Base-by-base conservation (phyloP, 2,888 invertebrate species). In the Tyria jacobaeae region DNA sequence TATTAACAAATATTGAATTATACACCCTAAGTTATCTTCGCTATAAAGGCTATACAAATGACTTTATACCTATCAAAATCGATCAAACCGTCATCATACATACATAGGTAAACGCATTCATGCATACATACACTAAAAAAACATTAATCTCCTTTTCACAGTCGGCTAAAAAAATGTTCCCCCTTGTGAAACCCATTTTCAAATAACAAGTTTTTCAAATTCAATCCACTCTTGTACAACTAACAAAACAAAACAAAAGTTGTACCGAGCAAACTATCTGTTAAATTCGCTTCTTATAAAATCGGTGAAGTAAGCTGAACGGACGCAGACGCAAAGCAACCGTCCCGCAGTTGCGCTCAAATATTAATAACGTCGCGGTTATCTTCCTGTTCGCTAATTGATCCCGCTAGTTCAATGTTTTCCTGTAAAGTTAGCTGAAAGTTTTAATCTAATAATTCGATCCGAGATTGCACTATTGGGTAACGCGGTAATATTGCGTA, bases 311-410 rank as follows among this genome's bases (percentile, higher is more conserved):
- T 31, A 31, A 34, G 51, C 56, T 41, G 14, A 41, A 14, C 52
- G 57, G 25, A 56, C 64, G 73, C 60, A 49, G 35, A 34, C 51
- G 47, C 52, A 25, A 49, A 60, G 70, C 63, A 27, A 3, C 50
- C 60, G 59, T 60, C 3, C 48, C 59, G 41, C 37, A 17, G 9
- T 50, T 24, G 61, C 67, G 61, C 73, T 78, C 75, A 73, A 79
- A 81, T 81, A 85, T 82, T 84, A 84, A 85, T 84, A 80, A 74
- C 74, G 68, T 44, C 67, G 78, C 71, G 78, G 79, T 80, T 79
- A 85, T 82, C 82, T 82, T 81, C n/a, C 82, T 75, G 69, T 67
- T 64, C 72, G 73, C 76, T 82, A 78, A 84, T 84, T 83, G 83
- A 83, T 83, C 76, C 68, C 81, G 73, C 77, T 78, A 70, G 76